These are phyloP conservation scores for Alexandromys fortis DNA, from an alignment of 2,113 vertebrate genomes.

Conservation along the genomic window DNA sequence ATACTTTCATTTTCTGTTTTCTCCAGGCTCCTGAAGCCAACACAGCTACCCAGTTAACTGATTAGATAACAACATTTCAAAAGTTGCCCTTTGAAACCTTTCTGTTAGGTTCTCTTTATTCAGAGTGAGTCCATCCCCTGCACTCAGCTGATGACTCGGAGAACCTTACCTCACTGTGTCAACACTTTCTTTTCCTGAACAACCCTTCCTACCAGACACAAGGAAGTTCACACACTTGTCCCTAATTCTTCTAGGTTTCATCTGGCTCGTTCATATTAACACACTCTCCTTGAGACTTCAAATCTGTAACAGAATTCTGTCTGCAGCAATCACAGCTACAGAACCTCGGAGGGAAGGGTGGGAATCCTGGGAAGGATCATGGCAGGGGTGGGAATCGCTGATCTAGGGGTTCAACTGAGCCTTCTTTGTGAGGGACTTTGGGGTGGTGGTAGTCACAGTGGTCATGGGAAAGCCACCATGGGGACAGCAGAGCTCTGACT, in stretches of 20 bases:
- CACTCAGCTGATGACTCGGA: neutral
- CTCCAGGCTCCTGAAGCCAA: neutral
- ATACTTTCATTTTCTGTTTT: constrained; percentile 10
- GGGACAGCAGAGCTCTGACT: neutral
- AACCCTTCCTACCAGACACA: neutral
- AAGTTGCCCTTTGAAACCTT: neutral
- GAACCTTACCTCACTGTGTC: neutral
- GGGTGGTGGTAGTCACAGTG: neutral
- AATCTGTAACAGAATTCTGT: neutral
- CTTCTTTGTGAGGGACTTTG: neutral
- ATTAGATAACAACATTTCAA: neutral
- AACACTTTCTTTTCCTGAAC: neutral
- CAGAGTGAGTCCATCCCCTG: neutral
- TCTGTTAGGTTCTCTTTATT: neutral
- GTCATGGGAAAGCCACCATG: neutral
- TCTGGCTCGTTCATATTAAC: neutral
- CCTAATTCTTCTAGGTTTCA: neutral
- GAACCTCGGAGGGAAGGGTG: neutral
- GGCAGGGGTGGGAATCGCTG: neutral
- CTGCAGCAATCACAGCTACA: neutral
- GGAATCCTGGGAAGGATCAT: neutral
- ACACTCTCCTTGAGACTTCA: neutral
- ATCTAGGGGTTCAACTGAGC: constrained; percentile 15
- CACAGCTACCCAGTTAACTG: neutral
- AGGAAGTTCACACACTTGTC: neutral